Base-by-base conservation (phyloP, 2,888 invertebrate genomes). In the Dioctria rufipes region DNA sequence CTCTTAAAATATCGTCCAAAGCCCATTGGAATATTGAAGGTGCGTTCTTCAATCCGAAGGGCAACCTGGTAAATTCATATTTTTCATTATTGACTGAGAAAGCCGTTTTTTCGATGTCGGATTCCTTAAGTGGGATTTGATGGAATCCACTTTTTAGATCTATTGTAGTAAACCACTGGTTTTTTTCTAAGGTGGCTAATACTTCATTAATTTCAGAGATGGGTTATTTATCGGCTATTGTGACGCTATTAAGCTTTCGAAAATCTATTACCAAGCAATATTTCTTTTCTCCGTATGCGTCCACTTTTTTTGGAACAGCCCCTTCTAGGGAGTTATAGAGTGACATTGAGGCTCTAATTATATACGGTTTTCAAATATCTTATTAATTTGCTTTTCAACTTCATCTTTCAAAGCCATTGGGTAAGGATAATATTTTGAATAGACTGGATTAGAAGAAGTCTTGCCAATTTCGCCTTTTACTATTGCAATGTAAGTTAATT, bases 261-360 rank as follows among this genome's bases (percentile, higher is more conserved):
- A n/a, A n/a, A n/a, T n/a, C n/a, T n/a, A n/a, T n/a, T n/a, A n/a
- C n/a, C n/a, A 81, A 5, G 2, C 83, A 43, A 40, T 63, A 83
- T 77, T 82, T 82, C 66, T 80, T 83, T 39, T 75, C 75, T 43
- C 81, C 81, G 6, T 65, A 79, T 4, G 79, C 73, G 58, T 81
- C 81, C 51, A 61, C 3, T 61, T 81, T 81, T n/a, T n/a, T n/a
- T n/a, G 78, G 78, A 9, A 71, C 71, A 5, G 78, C 54, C 83
- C 46, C 6, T 73, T 61, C 8, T 82, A 83, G 63, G 83, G 82
- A 13, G 83, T 83, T 61, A 83, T 83, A 3, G 82, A 83, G 4
- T 79, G 83, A 80, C 83, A 83, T 6, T 83, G 66, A 46, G 3
- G 83, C 51, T 6, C 83, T 80, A 13, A 82, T 83, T 5, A 80